These are phyloP conservation scores for Spilogale gracilis DNA, from an alignment of 2,113 vertebrate genomes.

Conservation along the genomic window DNA sequence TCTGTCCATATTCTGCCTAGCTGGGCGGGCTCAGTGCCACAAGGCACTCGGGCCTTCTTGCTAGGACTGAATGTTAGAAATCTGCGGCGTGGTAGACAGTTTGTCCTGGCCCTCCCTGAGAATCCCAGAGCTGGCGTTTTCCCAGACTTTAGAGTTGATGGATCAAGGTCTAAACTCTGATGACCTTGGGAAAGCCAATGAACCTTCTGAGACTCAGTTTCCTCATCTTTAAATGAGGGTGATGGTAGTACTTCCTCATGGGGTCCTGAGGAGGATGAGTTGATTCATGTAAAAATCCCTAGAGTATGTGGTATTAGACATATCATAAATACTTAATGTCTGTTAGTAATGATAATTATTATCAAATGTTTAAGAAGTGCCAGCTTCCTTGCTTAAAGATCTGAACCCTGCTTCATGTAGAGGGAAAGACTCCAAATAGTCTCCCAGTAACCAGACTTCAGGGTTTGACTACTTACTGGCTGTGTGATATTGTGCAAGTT, in stretches of 20 bases:
- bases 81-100: neutral
- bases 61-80: neutral
- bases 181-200: neutral
- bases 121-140: neutral
- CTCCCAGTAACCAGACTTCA: neutral
- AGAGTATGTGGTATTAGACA: neutral
- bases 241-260: neutral
- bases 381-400: neutral
- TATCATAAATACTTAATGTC: neutral
- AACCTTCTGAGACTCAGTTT: neutral
- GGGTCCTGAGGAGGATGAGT: neutral
- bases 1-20: neutral
- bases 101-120: neutral
- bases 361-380: neutral
- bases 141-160: neutral
- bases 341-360: neutral
- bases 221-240: neutral
- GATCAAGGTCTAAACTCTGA: neutral
- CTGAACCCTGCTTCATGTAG: neutral
- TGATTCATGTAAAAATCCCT: neutral
- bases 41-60: neutral
- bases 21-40: neutral
- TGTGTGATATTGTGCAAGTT: neutral
- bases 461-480: neutral
- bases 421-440: neutral